Percentiles rank a stretch among this genome's conserved stretches.
These are phyloP conservation scores for Caerostris darwini DNA, from an alignment of 1,140 invertebrate species.

Conservation along the genomic window DNA sequence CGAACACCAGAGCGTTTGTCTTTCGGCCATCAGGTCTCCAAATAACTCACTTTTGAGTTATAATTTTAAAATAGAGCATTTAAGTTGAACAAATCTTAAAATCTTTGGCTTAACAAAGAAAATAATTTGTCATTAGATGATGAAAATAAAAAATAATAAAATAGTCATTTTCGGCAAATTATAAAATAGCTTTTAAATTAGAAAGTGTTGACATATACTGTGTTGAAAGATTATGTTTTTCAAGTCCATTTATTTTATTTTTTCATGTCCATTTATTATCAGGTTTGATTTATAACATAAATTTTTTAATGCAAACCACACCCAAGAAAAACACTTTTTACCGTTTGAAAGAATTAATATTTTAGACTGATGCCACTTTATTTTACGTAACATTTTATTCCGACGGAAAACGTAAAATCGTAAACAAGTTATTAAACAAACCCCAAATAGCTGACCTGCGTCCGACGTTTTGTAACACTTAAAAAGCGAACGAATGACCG, in stretches of 20 bases:
- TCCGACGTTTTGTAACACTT: conserved; percentile 44
- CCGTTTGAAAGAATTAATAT: background rate
- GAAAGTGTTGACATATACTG: too few relatives aligned
- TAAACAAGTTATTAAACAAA: conserved; percentile 6
- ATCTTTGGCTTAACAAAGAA: too few relatives aligned
- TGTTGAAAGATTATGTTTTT: background rate
- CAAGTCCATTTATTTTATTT: background rate
- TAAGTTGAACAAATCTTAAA: too few relatives aligned
- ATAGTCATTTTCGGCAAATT: too few relatives aligned
- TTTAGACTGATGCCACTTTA: background rate
- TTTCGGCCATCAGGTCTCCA: too few relatives aligned
- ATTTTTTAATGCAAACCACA: background rate
- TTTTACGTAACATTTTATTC: background rate
- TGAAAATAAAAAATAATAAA: too few relatives aligned
- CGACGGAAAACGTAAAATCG: background rate
- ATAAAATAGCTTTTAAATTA: too few relatives aligned
- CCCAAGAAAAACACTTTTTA: background rate
- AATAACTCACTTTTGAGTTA: too few relatives aligned
- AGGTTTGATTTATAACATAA: background rate
- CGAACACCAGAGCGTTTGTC: too few relatives aligned
- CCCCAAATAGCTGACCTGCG: background rate
- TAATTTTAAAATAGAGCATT: too few relatives aligned
- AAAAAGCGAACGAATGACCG: conserved; percentile 1
- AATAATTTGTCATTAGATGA: too few relatives aligned
- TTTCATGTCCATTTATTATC: too few relatives aligned